Evolutionary conservation across 2,888 invertebrate species (phyloP).

Genomic region (Lepidonotus clava): DNA sequence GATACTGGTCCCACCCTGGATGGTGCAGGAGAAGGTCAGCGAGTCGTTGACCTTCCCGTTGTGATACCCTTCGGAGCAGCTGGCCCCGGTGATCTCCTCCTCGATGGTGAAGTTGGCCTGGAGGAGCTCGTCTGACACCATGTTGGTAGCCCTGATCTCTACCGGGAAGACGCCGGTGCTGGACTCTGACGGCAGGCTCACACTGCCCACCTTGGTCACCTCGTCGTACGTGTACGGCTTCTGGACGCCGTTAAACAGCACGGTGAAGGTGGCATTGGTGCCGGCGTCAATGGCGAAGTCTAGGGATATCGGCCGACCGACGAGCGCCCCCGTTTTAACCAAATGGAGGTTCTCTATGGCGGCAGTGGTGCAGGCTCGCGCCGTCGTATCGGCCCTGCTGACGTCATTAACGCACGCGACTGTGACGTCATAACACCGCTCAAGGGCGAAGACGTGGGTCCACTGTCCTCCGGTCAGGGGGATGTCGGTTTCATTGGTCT

Average conservation of each 20-base stretch:
- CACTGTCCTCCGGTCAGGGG: conserved; percentile 52
- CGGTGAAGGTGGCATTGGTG: conserved; percentile 56
- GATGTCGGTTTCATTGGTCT: conserved; percentile 17
- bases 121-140: not conserved
- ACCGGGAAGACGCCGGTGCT: not conserved
- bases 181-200: not conserved
- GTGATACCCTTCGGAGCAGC: not conserved
- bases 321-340: not conserved
- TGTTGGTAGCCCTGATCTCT: not conserved
- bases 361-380: not conserved
- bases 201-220: not conserved
- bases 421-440: conserved; percentile 63
- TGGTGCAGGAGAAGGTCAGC: conserved; percentile 64
- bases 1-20: conserved; percentile 68
- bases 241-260: conserved; percentile 48
- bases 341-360: not conserved
- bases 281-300: conserved; percentile 56
- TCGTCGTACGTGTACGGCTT: conserved; percentile 41
- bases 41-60: conserved; percentile 37
- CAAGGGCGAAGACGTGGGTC: conserved; percentile 59
- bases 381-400: conserved; percentile 46
- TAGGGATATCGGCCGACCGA: conserved; percentile 31
- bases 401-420: conserved; percentile 69
- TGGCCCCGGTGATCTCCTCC: not conserved
- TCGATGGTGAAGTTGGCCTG: not conserved